Percentiles rank a stretch among this genome's conserved stretches.
phyloP scores from a whole-genome alignment of 2,888 invertebrate genomes.

The Drosophila emarginata region DNA sequence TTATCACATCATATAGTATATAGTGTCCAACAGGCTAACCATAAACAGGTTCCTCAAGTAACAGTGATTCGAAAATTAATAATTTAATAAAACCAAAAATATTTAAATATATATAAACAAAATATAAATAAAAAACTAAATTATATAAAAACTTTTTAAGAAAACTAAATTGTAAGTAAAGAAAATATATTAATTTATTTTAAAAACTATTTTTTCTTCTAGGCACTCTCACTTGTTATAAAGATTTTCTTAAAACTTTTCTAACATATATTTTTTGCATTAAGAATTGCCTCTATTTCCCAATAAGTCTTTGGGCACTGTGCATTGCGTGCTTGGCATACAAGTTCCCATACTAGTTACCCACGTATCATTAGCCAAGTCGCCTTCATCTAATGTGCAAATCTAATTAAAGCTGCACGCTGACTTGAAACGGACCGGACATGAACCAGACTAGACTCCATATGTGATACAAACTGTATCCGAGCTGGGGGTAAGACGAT shows the following conservation, averaged over 20 bases:
- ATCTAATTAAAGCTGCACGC: conserved; percentile 72
- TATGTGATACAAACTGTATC: conserved; percentile 43
- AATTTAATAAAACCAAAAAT: background rate
- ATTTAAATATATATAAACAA: background rate
- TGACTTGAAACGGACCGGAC: conserved; percentile 38
- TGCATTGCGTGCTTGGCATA: conserved; percentile 60
- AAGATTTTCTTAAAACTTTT: too few species aligned
- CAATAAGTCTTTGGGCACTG: conserved; percentile 11
- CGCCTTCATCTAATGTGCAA: conserved; percentile 62
- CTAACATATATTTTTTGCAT: too few species aligned
- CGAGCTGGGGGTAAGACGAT: background rate
- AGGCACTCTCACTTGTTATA: too few species aligned
- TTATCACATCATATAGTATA: conserved; percentile 47
- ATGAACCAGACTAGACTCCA: conserved; percentile 45
- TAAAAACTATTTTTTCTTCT: too few species aligned
- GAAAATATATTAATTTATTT: too few species aligned
- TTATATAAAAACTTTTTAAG: background rate
- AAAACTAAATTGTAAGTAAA: too few species aligned
- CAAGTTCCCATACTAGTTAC: conserved; percentile 31
- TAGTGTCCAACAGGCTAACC: conserved; percentile 37
- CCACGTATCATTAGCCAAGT: conserved; percentile 61
- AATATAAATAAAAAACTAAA: background rate
- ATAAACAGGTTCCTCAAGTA: conserved; percentile 39
- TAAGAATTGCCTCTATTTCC: background rate
- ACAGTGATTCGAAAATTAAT: conserved; percentile 16